Conservation (phyloP, 2,888 invertebrate genomes). For the Hypolimnas misippus region DNA sequence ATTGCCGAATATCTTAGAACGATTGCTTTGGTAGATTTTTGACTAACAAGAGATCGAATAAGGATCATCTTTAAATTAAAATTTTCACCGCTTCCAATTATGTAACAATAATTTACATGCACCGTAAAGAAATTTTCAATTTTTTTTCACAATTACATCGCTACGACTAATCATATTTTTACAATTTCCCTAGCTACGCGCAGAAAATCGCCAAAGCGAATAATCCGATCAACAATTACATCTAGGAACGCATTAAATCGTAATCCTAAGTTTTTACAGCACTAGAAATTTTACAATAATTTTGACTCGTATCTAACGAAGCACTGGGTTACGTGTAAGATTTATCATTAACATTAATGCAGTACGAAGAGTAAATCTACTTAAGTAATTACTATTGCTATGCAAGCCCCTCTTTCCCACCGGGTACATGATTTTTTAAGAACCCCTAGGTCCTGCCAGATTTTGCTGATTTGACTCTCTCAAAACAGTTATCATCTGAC, state of each 20-base stretch:
- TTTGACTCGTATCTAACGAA: slow-evolving; percentile 31
- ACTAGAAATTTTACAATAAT: slow-evolving; percentile 39
- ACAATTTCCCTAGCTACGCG: slow-evolving; percentile 43
- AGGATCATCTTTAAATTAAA: slow-evolving; percentile 32
- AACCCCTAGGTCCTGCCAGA: too few relatives aligned
- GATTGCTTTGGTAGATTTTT: slow-evolving; percentile 64
- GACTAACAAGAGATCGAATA: slow-evolving; percentile 52
- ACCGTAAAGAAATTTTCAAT: slow-evolving; percentile 28
- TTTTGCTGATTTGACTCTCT: too few relatives aligned
- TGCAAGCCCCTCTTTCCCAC: too few relatives aligned
- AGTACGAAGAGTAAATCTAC: slow-evolving; percentile 29
- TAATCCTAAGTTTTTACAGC: slow-evolving; percentile 39
- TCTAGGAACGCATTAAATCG: slow-evolving; percentile 46
- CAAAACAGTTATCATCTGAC: too few relatives aligned
- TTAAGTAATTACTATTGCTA: slow-evolving; percentile 29
- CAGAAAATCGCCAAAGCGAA: slow-evolving; percentile 32
- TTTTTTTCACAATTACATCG: slow-evolving; percentile 29
- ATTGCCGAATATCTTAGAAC: slow-evolving; percentile 38
- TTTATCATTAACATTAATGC: slow-evolving; percentile 12
- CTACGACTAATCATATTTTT: slow-evolving; percentile 38
- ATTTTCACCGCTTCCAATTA: slow-evolving; percentile 43
- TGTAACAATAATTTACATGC: slow-evolving; percentile 43
- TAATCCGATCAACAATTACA: slow-evolving; percentile 40
- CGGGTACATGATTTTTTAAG: too few relatives aligned
- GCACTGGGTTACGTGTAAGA: slow-evolving; percentile 25